A percentile compares a stretch with the other conserved stretches of the same genome.
phyloP scores from a whole-genome alignment of 2,797 vertebrate genomes.

The Luscinia megarhynchos region DNA sequence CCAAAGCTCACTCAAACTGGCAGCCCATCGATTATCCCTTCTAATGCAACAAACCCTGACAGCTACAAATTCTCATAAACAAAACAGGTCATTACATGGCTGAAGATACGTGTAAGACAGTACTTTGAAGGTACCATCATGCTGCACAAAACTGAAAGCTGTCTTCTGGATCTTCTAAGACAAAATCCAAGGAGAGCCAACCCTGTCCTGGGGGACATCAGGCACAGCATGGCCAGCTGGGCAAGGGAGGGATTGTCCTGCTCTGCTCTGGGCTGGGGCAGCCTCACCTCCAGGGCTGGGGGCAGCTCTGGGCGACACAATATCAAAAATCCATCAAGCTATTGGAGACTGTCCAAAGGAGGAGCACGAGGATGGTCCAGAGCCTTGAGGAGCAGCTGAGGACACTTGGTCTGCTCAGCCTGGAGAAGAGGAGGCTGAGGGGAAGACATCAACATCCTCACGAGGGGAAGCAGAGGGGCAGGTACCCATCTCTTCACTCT shows the following conservation, averaged over 20 bases:
- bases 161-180: not conserved
- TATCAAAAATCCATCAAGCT: not conserved
- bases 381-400: not conserved
- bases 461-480: fast-evolving
- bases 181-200: not conserved
- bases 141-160: not conserved
- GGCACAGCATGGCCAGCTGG: fast-evolving
- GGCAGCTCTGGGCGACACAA: fast-evolving
- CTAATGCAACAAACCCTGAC: conserved; percentile 17
- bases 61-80: conserved; percentile 52
- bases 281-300: fast-evolving
- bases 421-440: not conserved
- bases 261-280: fast-evolving
- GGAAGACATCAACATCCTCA: not conserved
- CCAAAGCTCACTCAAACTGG: conserved; percentile 1
- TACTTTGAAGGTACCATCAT: not conserved
- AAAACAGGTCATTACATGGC: conserved; percentile 15
- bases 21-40: not conserved
- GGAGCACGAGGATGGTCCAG: not conserved
- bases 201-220: not conserved
- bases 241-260: not conserved
- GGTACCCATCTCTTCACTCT: not conserved
- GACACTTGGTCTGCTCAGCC: not conserved
- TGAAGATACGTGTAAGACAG: not conserved
- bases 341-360: not conserved